Percentiles rank a stretch among this genome's conserved stretches.
Conservation (phyloP, 64 coral and sea anemone species). For the Dendronephthya gigantea region DNA sequence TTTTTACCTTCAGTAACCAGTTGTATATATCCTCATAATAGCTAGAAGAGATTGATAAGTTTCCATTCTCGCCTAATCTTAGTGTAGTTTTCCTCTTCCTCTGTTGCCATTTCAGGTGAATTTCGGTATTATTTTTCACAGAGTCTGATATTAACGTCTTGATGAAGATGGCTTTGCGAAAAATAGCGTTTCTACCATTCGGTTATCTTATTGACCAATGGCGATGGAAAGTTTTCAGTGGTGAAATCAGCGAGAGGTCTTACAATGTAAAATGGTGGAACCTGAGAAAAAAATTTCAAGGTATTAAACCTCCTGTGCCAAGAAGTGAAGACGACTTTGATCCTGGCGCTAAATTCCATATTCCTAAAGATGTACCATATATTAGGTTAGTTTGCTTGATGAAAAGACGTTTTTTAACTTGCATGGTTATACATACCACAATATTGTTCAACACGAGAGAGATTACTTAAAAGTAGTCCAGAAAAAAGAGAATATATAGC, state of each 20-base stretch:
- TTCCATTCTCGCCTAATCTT: no score
- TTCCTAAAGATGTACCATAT: conserved; percentile 45
- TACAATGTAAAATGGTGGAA: conserved; percentile 59
- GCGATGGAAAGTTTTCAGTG: conserved; percentile 62
- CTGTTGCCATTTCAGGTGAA: not conserved
- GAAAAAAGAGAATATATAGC: no score
- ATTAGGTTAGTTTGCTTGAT: conserved; percentile 34
- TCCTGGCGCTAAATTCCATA: conserved; percentile 57
- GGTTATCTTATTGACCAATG: conserved; percentile 64
- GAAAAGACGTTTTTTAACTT: no score
- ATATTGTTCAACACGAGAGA: no score
- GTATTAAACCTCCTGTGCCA: conserved; percentile 45
- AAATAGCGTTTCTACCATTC: conserved; percentile 45
- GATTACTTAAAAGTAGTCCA: no score
- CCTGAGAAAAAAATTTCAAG: conserved; percentile 53
- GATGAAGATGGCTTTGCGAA: conserved; percentile 50
- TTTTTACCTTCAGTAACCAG: no score
- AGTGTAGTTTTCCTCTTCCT: no score
- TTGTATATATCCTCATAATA: no score
- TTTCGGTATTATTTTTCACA: not conserved
- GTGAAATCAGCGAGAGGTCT: conserved; percentile 16
- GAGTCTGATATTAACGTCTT: conserved; percentile 47
- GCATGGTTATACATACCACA: no score
- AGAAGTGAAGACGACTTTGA: conserved; percentile 47
- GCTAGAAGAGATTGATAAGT: no score